These are phyloP conservation scores for Otolemur garnettii DNA, from an alignment of 2,113 vertebrate genomes.

Conservation along the genomic window DNA sequence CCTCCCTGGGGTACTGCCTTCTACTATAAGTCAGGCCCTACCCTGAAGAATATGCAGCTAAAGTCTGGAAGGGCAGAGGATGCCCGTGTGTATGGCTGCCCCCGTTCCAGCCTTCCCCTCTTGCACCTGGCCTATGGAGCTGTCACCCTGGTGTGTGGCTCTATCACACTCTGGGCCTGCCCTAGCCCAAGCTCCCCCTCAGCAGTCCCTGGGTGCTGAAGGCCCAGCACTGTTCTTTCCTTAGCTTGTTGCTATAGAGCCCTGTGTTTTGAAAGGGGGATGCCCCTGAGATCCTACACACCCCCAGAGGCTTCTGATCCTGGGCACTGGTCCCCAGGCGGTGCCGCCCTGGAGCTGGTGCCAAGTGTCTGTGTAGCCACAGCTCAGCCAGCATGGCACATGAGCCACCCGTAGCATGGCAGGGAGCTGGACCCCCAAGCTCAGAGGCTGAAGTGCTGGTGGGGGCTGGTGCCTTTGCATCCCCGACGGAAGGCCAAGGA, in stretches of 20 bases:
- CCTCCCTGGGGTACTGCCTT: neutral
- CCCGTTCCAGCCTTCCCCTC: neutral
- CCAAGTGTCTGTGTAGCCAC: accelerated
- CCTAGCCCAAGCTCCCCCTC: neutral
- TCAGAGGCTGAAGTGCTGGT: accelerated
- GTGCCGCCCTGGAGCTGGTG: accelerated
- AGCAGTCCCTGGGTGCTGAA: neutral
- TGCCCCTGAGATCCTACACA: neutral
- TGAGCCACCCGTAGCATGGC: accelerated
- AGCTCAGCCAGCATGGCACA: neutral
- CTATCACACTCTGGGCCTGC: no score
- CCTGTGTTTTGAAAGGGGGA: neutral
- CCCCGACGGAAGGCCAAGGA: neutral
- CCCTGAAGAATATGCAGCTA: accelerated
- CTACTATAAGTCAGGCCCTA: neutral
- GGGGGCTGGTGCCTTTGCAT: neutral
- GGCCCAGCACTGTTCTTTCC: neutral
- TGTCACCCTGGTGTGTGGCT: accelerated
- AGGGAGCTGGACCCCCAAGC: accelerated
- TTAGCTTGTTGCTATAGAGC: neutral
- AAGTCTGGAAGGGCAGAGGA: neutral
- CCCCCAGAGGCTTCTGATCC: neutral
- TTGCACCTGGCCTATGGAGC: accelerated
- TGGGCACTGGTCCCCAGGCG: accelerated
- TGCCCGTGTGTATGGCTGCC: neutral